Evolutionary conservation across 2,888 invertebrate genomes (phyloP).

Genomic region (Eupeodes latifasciatus): DNA sequence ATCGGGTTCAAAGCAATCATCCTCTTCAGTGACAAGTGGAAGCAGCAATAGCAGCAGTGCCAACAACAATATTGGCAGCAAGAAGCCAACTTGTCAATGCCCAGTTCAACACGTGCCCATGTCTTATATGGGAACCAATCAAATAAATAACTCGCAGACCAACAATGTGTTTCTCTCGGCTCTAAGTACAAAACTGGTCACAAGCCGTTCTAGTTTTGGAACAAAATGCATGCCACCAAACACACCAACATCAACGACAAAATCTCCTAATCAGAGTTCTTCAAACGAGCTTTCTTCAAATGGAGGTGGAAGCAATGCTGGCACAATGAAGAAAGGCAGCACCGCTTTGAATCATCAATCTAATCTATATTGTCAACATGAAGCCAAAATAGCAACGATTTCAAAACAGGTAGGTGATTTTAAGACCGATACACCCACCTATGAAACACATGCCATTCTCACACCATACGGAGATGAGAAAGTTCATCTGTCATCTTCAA

Average conservation of each 20-base stretch:
- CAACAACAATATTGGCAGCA: slow-evolving; percentile 69
- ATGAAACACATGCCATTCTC: slow-evolving; percentile 57
- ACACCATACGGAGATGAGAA: slow-evolving; percentile 69
- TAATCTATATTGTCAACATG: slow-evolving; percentile 79
- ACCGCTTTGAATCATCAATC: slow-evolving; percentile 72
- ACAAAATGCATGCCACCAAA: slow-evolving; percentile 61
- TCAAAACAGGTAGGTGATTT: slow-evolving; percentile 83
- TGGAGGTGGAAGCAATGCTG: slow-evolving; percentile 53
- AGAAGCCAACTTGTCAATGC: slow-evolving; percentile 84
- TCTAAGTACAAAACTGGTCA: slow-evolving; percentile 79
- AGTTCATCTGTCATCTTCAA: slow-evolving; percentile 55
- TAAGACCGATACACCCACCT: slow-evolving; percentile 68
- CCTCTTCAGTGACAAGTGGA: slow-evolving; percentile 54
- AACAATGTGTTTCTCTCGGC: slow-evolving; percentile 80
- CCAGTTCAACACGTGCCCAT: slow-evolving; percentile 84
- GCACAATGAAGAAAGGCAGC: slow-evolving; percentile 77
- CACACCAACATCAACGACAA: slow-evolving; percentile 78
- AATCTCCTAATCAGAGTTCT: slow-evolving; percentile 58
- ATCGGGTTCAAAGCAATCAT: slow-evolving; percentile 57
- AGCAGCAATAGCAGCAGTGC: slow-evolving; percentile 62
- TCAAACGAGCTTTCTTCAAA: slow-evolving; percentile 76
- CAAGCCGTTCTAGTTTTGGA: slow-evolving; percentile 76
- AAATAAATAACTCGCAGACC: slow-evolving; percentile 79
- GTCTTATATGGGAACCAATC: slow-evolving; percentile 84
- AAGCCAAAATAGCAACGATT: slow-evolving; percentile 83